phyloP scores from a whole-genome alignment of 2,113 vertebrate genomes.

The Typhlomys cinereus region DNA sequence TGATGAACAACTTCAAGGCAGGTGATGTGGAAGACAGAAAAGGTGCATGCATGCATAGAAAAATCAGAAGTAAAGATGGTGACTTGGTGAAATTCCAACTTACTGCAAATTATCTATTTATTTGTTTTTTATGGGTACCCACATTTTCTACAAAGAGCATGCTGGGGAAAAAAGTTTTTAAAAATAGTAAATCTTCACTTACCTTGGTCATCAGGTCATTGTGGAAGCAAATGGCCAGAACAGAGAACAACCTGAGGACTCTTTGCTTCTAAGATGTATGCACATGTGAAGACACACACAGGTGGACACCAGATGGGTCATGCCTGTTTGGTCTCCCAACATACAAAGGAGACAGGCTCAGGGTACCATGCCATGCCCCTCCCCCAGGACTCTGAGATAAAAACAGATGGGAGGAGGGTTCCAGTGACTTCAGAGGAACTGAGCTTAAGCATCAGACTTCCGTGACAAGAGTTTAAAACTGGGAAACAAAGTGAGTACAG shows the following conservation, averaged over 20 bases:
- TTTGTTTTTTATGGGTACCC: background rate
- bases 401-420: background rate
- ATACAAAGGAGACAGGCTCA: background rate
- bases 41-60: background rate
- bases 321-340: background rate
- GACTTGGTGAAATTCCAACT: background rate
- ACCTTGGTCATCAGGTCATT: background rate
- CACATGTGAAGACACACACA: background rate
- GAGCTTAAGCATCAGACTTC: background rate
- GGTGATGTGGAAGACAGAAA: background rate
- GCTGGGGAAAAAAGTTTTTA: background rate
- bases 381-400: background rate
- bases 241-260: background rate
- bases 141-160: constrained; percentile 41
- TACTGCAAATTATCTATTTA: background rate
- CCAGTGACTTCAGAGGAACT: background rate
- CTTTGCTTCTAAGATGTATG: background rate
- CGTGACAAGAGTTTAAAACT: background rate
- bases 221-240: background rate
- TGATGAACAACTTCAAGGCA: background rate
- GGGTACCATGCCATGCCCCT: rapidly evolving
- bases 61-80: constrained; percentile 30
- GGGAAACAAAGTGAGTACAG: constrained; percentile 5
- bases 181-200: background rate
- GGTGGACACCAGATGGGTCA: background rate